These are phyloP conservation scores for Macropodus opercularis DNA, from an alignment of 2,797 vertebrate species.

Conservation along the genomic window DNA sequence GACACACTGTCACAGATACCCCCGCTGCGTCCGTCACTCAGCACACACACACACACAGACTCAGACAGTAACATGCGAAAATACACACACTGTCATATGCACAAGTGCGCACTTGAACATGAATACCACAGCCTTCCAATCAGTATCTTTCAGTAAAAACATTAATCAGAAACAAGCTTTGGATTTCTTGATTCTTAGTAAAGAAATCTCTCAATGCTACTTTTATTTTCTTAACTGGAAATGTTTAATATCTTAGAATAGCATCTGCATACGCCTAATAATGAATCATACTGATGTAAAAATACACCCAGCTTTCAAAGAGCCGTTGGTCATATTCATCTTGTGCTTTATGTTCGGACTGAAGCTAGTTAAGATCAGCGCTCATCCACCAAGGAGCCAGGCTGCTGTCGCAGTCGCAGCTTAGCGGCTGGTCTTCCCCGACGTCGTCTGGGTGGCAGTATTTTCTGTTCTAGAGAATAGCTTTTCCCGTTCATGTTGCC, in stretches of 20 bases:
- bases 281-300: too few species aligned
- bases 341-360: too few species aligned
- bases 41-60: constrained; percentile 52
- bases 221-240: constrained; percentile 17
- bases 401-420: too few species aligned
- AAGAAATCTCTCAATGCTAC: constrained; percentile 7
- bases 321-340: too few species aligned
- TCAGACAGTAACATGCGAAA: constrained; percentile 41
- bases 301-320: too few species aligned
- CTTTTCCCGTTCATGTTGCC: too few species aligned
- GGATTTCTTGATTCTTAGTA: neutral
- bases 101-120: constrained; percentile 20
- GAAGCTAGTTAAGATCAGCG: constrained; percentile 22
- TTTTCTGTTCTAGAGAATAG: too few species aligned
- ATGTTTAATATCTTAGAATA: constrained; percentile 15
- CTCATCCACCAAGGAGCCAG: too few species aligned
- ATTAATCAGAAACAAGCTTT: constrained; percentile 39
- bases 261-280: neutral
- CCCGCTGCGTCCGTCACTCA: constrained; percentile 82
- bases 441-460: too few species aligned
- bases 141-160: constrained; percentile 35
- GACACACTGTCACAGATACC: constrained; percentile 85
- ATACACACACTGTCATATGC: constrained; percentile 26
- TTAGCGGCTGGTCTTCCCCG: too few species aligned
- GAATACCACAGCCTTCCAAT: constrained; percentile 16